Evolutionary conservation across 1,140 invertebrate species (phyloP).

Genomic region (Heliconius nattereri): DNA sequence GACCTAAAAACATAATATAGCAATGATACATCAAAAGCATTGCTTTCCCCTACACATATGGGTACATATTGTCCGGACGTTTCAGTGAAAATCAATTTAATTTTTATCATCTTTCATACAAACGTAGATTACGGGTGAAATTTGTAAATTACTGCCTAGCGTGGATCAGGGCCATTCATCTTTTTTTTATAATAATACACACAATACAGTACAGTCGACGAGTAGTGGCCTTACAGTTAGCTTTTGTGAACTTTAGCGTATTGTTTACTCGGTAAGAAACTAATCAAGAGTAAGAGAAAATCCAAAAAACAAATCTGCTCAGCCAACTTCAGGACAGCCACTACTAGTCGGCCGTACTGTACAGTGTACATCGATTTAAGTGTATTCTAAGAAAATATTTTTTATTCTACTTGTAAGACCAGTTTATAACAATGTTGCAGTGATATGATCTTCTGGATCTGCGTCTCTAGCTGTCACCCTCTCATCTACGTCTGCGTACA

Average conservation of each 20-base stretch:
- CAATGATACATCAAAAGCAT: background rate
- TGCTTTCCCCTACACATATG: no score
- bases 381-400: background rate
- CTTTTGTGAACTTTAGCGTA: no score
- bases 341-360: background rate
- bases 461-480: conserved; percentile 1
- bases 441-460: conserved; percentile 14
- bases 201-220: background rate
- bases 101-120: conserved; percentile 39
- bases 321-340: background rate
- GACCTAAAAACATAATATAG: background rate
- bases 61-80: background rate
- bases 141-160: conserved; percentile 56
- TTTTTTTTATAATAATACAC: background rate
- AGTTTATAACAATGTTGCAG: conserved; percentile 1
- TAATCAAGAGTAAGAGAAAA: no score
- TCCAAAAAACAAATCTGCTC: background rate
- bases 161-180: conserved; percentile 47
- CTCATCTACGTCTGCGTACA: conserved; percentile 7
- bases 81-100: conserved; percentile 42
- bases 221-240: no score
- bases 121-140: conserved; percentile 53
- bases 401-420: background rate
- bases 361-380: background rate
- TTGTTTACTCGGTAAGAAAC: no score